These are phyloP conservation scores for Pseudococcus viburni DNA, from an alignment of 2,888 invertebrate species.

Conservation along the genomic window DNA sequence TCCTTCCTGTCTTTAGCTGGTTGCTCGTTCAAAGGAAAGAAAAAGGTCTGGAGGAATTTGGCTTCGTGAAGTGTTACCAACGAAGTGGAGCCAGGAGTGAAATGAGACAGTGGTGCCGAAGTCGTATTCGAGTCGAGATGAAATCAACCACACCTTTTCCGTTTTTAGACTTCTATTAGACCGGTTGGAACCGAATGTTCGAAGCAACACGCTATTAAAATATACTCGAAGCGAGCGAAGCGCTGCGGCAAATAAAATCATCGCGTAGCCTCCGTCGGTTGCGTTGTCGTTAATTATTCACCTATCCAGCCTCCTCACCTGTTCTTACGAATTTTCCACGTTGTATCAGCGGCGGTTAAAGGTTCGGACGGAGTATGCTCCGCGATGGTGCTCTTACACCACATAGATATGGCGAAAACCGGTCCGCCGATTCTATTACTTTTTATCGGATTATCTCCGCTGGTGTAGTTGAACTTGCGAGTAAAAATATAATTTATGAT, in stretches of 20 bases:
- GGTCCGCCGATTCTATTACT: slow-evolving; percentile 52
- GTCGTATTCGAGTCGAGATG: background rate
- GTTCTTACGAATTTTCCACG: background rate
- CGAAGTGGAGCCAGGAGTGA: background rate
- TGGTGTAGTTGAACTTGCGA: slow-evolving; percentile 42
- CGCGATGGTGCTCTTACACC: background rate
- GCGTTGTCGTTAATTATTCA: slow-evolving; percentile 46
- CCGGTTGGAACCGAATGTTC: slow-evolving; percentile 42
- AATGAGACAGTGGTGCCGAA: background rate
- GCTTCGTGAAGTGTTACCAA: background rate
- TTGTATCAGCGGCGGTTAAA: background rate
- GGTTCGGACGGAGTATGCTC: background rate
- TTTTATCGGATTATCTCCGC: slow-evolving; percentile 56
- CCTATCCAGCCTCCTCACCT: background rate
- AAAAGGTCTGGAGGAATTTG: background rate
- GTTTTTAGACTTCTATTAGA: slow-evolving; percentile 24
- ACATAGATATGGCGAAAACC: slow-evolving; percentile 9
- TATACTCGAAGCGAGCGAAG: background rate
- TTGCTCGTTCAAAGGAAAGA: background rate
- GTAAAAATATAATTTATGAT: slow-evolving; percentile 8
- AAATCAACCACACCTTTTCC: slow-evolving; percentile 57
- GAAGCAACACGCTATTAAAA: slow-evolving; percentile 46
- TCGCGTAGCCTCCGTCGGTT: slow-evolving; percentile 30
- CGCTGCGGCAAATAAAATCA: slow-evolving; percentile 34
- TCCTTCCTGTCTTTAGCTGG: background rate